These are phyloP conservation scores for Chascanopsetta lugubris DNA, from an alignment of 2,113 vertebrate species.

Conservation along the genomic window DNA sequence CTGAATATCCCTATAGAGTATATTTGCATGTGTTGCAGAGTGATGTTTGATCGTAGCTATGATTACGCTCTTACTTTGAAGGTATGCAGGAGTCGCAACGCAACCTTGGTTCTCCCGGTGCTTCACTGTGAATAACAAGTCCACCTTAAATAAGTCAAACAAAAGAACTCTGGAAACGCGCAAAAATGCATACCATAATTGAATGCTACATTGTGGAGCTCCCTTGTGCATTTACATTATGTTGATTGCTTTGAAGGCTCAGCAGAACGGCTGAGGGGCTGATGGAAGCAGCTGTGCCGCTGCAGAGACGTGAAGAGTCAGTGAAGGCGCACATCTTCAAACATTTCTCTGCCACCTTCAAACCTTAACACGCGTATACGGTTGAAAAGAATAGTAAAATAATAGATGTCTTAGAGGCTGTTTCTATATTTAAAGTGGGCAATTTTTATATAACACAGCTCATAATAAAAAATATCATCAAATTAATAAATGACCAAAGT, in stretches of 20 bases:
- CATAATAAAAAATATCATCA: background rate
- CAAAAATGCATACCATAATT: conserved; percentile 9
- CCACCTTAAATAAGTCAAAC: background rate
- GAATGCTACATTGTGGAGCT: conserved; percentile 15
- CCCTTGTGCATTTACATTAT: conserved; percentile 13
- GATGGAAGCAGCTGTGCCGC: background rate
- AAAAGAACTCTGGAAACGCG: conserved; percentile 8
- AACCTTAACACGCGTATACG: conserved; percentile 5
- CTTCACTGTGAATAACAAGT: conserved; percentile 15
- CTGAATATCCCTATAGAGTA: too few species aligned
- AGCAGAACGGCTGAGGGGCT: background rate
- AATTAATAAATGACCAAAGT: background rate
- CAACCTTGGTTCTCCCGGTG: conserved; percentile 23
- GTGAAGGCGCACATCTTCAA: background rate
- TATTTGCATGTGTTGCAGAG: background rate
- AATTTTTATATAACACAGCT: background rate
- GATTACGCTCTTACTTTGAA: conserved; percentile 10
- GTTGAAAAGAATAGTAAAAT: background rate
- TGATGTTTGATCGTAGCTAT: conserved; percentile 1
- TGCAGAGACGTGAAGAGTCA: background rate
- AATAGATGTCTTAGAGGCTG: conserved; percentile 2
- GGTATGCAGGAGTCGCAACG: background rate
- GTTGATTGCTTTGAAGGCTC: conserved; percentile 27
- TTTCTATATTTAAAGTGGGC: background rate
- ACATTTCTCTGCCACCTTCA: background rate